Evolutionary conservation across 92 coral and sea anemone genomes (phyloP).

Genomic region (Parazoanthus atlanticus): DNA sequence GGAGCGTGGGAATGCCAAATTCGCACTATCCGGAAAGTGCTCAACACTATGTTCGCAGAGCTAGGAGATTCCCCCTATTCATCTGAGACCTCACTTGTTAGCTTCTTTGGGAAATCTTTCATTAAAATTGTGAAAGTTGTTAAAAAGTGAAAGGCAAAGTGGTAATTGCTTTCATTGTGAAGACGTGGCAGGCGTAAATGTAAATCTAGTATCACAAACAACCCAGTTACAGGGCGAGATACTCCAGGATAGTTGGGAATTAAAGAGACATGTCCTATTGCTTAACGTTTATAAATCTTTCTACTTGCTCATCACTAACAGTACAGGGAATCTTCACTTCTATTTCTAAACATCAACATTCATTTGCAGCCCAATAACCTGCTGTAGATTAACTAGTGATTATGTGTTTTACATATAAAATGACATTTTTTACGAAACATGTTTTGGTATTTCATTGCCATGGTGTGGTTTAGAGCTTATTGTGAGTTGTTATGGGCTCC

Average conservation of each 20-base stretch:
- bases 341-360: background rate
- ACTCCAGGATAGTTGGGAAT: slow-evolving; percentile 51
- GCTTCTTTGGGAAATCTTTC: no score
- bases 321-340: background rate
- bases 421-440: no score
- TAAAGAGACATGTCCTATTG: slow-evolving; percentile 55
- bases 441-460: no score
- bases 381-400: background rate
- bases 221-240: slow-evolving; percentile 54
- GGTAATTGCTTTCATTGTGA: slow-evolving; percentile 25
- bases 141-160: slow-evolving; percentile 41
- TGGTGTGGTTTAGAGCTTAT: no score
- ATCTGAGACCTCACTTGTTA: no score
- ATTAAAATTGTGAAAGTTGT: no score
- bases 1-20: no score
- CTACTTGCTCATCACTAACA: slow-evolving; percentile 38
- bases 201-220: slow-evolving; percentile 57
- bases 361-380: slow-evolving; percentile 10
- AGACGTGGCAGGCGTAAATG: slow-evolving; percentile 45
- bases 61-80: no score
- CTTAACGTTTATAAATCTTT: slow-evolving; percentile 53
- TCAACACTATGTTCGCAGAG: no score
- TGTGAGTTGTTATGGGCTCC: no score
- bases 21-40: no score
- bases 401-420: background rate